A percentile compares a stretch with the other conserved stretches of the same genome.
phyloP scores from a whole-genome alignment of 2,888 invertebrate species.

The Dryococelus australis region DNA sequence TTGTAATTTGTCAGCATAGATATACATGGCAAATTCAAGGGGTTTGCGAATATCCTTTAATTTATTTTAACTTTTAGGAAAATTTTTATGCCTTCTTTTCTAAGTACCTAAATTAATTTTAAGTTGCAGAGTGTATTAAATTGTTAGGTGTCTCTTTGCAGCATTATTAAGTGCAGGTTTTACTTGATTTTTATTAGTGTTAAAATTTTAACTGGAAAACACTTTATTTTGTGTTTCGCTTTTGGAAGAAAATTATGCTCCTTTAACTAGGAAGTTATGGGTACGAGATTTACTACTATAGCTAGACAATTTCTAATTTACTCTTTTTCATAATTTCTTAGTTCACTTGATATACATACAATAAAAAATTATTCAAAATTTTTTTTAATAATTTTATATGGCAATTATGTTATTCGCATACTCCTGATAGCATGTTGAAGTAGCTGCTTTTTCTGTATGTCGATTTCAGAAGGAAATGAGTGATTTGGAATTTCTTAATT shows the following conservation, averaged over 20 bases:
- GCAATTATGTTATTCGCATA: not conserved
- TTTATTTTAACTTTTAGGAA: not conserved
- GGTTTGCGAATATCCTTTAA: not conserved
- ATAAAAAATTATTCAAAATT: not conserved
- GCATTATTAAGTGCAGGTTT: not conserved
- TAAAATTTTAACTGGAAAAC: not conserved
- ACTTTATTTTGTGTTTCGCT: not conserved
- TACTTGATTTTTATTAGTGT: not conserved
- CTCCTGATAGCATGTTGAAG: not conserved
- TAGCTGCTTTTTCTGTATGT: conserved; percentile 6
- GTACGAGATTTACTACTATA: not conserved
- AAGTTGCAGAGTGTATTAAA: not conserved
- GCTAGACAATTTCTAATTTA: not conserved
- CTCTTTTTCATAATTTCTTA: not conserved
- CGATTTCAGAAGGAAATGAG: not conserved
- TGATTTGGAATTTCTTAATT: not conserved
- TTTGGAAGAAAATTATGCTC: not conserved
- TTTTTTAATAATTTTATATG: not conserved
- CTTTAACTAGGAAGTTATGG: not conserved
- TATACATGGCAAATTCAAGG: not conserved
- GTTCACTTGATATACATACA: not conserved
- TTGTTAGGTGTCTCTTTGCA: not conserved
- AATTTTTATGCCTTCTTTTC: not conserved
- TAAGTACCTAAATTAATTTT: not conserved
- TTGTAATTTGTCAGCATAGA: not conserved